Base-by-base conservation (phyloP, 2,888 invertebrate genomes). In the Zootermopsis nevadensis region DNA sequence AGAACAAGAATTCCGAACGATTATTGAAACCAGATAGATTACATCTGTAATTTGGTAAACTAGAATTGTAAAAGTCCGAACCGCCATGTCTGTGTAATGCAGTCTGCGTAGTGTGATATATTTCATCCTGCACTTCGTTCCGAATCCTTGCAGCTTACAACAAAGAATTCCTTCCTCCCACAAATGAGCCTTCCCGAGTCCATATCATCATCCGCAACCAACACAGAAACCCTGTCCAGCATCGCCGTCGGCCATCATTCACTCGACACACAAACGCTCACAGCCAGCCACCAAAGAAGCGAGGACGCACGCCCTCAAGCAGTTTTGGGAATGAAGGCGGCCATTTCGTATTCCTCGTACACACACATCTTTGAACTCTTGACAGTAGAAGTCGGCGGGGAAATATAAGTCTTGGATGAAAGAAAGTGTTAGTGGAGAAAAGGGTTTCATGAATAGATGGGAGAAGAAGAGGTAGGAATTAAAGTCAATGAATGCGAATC, bases 261-360 rank as follows among this genome's bases (percentile, higher is more conserved):
- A 83, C 79, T 31, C 80, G 38, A n/a, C 79, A 33, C 72, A 83
- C 83, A 83, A 83, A 83, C 80, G 83, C 80, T 80, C 79, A 38
- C 35, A 60, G 60, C 15, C 60, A 60, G 27, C 60, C 69, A 42
- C n/a, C 19, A 69, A 48, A 53, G 67, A 22, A 77, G 33, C 33
- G n/a, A 38, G n/a, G 74, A 6, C 42, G 42, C n/a, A 31, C 30
- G 67, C 79, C 55, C 33, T 30, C 27, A 69, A 48, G 77, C 42
- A 38, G 10, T n/a, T 3, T 24, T 6, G 1, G n/a, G 38, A 74
- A 38, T 38, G 38, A 74, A 74, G 74, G 31, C 38, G 83, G 82
- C 77, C 83, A 81, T 83, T 83, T 83, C 67, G 83, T 83, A 83
- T 83, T 83, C 83, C 66, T 77, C 67, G 53, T 76, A 83, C 83